phyloP scores from a whole-genome alignment of 2,797 vertebrate species.

The Novumbra hubbsi region DNA sequence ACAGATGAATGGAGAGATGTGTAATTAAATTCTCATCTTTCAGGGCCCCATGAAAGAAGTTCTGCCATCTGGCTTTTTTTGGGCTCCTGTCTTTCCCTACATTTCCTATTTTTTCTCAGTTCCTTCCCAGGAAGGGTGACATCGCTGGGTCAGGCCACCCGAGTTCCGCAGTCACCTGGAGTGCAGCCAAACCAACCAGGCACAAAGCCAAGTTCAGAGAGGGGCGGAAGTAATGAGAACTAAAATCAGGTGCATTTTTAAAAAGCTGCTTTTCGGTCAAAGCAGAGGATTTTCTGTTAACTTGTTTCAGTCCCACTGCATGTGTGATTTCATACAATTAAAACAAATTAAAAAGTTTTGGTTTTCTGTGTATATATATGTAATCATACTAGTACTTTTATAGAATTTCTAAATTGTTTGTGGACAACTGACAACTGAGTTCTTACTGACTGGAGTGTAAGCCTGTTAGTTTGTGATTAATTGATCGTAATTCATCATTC shows the following conservation, averaged over 20 bases:
- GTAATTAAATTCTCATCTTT: constrained; percentile 75
- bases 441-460: too few relatives aligned
- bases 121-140: constrained; percentile 52
- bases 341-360: background rate
- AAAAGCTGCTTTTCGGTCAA: background rate
- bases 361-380: too few relatives aligned
- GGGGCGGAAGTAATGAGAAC: constrained; percentile 20
- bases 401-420: too few relatives aligned
- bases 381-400: too few relatives aligned
- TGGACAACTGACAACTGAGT: too few relatives aligned
- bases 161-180: constrained; percentile 51
- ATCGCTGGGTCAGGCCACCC: constrained; percentile 41
- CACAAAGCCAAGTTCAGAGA: constrained; percentile 33
- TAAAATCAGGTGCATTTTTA: constrained; percentile 8
- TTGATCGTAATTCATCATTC: background rate
- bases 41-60: constrained; percentile 57
- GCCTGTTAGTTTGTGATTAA: background rate
- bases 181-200: constrained; percentile 41
- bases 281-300: background rate
- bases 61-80: constrained; percentile 49
- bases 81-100: constrained; percentile 36
- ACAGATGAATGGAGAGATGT: constrained; percentile 68
- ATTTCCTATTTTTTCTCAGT: constrained; percentile 31
- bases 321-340: background rate
- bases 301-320: background rate